Conservation (phyloP, 2,888 invertebrate genomes). For the Lithophane socia region DNA sequence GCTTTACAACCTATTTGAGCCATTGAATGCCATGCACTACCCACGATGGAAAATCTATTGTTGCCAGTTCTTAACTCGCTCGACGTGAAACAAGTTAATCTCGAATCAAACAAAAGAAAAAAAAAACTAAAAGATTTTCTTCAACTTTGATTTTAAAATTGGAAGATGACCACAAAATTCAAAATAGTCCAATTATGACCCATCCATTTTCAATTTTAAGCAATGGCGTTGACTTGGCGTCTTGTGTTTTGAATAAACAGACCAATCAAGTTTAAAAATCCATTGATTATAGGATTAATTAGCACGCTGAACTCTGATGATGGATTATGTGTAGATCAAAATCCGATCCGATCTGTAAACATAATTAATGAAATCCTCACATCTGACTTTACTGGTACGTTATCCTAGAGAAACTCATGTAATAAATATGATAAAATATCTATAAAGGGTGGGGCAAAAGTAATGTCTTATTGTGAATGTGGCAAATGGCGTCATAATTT, state of each 20-base stretch:
- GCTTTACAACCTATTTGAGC: constrained; percentile 15
- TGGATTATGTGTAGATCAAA: not conserved
- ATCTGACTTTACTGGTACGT: too few relatives aligned
- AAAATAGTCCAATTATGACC: not conserved
- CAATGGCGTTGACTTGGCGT: not conserved
- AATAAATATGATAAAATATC: too few relatives aligned
- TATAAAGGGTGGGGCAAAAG: too few relatives aligned
- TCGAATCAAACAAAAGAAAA: not conserved
- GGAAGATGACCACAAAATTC: not conserved
- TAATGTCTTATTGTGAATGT: too few relatives aligned
- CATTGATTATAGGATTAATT: not conserved
- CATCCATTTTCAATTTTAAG: not conserved
- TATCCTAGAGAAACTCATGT: not conserved
- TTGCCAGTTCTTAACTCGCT: not conserved
- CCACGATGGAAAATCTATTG: not conserved
- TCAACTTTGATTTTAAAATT: not conserved
- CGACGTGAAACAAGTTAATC: not conserved
- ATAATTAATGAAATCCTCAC: not conserved
- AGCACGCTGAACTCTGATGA: not conserved
- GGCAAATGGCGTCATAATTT: too few relatives aligned
- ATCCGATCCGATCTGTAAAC: not conserved
- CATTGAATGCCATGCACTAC: constrained; percentile 1
- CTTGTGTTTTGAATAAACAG: constrained; percentile 12
- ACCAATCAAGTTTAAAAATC: not conserved
- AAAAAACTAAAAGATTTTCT: not conserved